Conservation (phyloP, 1,140 invertebrate genomes). For the Glossosoma conforme region DNA sequence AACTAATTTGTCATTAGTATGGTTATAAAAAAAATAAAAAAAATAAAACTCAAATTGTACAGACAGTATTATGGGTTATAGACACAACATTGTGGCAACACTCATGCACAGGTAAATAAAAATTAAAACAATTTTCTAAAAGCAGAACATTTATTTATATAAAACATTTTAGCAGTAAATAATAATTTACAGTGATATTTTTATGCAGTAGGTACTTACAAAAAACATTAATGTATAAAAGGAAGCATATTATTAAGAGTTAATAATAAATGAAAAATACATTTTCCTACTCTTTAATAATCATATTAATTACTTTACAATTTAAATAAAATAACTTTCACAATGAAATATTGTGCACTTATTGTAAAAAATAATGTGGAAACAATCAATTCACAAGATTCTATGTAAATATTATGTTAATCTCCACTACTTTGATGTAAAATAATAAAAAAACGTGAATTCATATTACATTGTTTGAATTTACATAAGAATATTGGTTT, state of each 20-base stretch:
- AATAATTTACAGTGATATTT: not conserved
- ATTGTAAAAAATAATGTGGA: no score
- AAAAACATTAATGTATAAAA: not conserved
- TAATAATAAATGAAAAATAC: conserved; percentile 4
- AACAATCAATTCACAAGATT: no score
- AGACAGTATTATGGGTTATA: not conserved
- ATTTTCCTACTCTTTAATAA: conserved; percentile 1
- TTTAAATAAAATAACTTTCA: no score
- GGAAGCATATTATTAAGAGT: conserved; percentile 1
- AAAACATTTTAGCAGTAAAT: conserved; percentile 12
- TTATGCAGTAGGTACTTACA: not conserved
- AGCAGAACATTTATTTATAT: conserved; percentile 14
- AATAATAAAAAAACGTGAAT: no score
- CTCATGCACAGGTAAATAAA: no score
- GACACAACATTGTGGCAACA: no score
- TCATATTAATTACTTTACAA: not conserved
- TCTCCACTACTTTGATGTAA: no score
- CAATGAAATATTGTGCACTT: no score
- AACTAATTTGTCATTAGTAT: not conserved
- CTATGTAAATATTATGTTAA: no score
- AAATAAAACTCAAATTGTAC: not conserved
- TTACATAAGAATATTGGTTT: no score
- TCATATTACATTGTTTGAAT: no score
- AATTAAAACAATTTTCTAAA: conserved; percentile 1
- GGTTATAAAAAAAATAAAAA: not conserved